Evolutionary conservation across 2,797 vertebrate species (phyloP).

Genomic region (Chelonia mydas): DNA sequence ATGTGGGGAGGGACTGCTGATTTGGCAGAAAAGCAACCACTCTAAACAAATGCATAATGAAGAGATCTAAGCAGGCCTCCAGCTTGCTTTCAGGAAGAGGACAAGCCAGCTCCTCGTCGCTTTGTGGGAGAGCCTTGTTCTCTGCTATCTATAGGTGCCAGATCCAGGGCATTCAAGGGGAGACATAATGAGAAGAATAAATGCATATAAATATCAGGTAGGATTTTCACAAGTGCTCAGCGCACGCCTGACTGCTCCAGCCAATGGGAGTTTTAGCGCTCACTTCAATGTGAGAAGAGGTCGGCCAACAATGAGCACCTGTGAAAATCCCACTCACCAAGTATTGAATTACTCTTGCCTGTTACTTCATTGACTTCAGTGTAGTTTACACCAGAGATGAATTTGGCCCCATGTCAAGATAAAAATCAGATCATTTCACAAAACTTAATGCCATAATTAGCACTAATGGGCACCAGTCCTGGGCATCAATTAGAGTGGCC

Average conservation of each 20-base stretch:
- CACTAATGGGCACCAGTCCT: not conserved
- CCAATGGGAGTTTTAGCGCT: not conserved
- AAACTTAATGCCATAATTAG: not conserved
- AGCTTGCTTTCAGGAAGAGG: not conserved
- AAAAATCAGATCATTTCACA: not conserved
- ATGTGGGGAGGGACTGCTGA: not conserved
- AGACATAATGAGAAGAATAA: slow-evolving; percentile 7
- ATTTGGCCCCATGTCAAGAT: not conserved
- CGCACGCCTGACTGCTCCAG: not conserved
- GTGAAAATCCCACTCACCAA: not conserved
- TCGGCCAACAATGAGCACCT: not conserved
- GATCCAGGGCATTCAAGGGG: not conserved
- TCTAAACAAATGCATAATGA: not conserved
- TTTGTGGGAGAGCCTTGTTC: not conserved
- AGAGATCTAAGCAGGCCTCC: not conserved
- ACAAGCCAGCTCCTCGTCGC: not conserved
- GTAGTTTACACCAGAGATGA: not conserved
- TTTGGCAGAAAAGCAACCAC: not conserved
- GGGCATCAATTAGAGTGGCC: accelerated
- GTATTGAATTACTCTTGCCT: not conserved
- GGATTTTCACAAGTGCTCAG: not conserved
- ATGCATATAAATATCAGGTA: not conserved
- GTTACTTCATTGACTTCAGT: not conserved
- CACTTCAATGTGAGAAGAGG: too few relatives aligned
- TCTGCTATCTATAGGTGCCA: not conserved